phyloP scores from a whole-genome alignment of 2,113 vertebrate genomes.

The Dipodomys merriami region DNA sequence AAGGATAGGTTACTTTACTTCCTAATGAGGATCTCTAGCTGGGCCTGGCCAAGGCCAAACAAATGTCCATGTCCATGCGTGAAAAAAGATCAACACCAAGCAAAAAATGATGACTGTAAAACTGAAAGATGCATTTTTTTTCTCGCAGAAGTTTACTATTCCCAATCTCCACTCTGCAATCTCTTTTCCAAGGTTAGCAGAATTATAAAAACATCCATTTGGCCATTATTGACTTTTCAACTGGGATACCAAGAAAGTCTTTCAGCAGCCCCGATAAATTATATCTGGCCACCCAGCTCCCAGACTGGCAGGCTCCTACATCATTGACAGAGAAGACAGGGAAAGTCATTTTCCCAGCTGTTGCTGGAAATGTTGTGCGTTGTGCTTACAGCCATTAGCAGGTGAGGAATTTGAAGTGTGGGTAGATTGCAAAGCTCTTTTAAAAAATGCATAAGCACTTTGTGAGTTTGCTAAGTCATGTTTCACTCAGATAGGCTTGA shows the following conservation, averaged over 20 bases:
- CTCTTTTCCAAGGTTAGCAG: conserved; percentile 71
- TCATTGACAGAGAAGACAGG: conserved; percentile 60
- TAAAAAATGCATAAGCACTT: conserved; percentile 71
- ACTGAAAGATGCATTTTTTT: not conserved
- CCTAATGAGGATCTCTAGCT: not conserved
- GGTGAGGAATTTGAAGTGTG: conserved; percentile 53
- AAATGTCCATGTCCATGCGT: conserved; percentile 28
- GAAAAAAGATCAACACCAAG: not conserved
- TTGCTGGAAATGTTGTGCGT: conserved; percentile 39
- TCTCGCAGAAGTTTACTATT: conserved; percentile 3
- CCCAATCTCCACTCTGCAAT: not conserved
- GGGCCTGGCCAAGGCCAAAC: not conserved
- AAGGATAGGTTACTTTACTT: not conserved
- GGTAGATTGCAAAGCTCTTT: conserved; percentile 22
- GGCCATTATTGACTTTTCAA: conserved; percentile 79
- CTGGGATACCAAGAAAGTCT: conserved; percentile 69
- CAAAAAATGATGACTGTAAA: not conserved
- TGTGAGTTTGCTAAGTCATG: conserved; percentile 61
- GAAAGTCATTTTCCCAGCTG: conserved; percentile 57
- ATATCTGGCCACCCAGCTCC: conserved; percentile 70
- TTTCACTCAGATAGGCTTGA: conserved; percentile 38
- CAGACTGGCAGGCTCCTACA: conserved; percentile 77
- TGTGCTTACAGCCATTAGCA: conserved; percentile 48
- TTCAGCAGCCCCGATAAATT: conserved; percentile 78
- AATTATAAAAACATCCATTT: conserved; percentile 78